These are phyloP conservation scores for Geopemphigus sp. DNA, from an alignment of 1,140 invertebrate species.

Conservation along the genomic window DNA sequence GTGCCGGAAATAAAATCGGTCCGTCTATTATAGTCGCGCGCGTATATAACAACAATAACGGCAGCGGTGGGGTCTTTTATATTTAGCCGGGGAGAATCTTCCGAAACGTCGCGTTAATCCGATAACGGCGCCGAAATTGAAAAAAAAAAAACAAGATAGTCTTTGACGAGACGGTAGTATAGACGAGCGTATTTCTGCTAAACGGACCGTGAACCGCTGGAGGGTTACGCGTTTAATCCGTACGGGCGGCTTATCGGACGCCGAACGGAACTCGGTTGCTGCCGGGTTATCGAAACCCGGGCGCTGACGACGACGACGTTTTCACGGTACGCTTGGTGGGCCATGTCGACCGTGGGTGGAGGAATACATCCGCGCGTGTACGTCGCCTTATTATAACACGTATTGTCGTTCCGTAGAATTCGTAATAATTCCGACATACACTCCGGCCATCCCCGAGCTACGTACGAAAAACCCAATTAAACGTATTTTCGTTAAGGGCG, in stretches of 20 bases:
- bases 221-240: slow-evolving; percentile 35
- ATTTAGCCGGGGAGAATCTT: not conserved
- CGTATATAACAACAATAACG: not conserved
- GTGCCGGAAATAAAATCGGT: slow-evolving; percentile 24
- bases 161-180: slow-evolving; percentile 22
- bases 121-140: slow-evolving; percentile 22
- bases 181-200: slow-evolving; percentile 32
- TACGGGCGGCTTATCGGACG: not conserved
- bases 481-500: too few species aligned
- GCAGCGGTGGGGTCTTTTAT: not conserved
- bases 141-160: too few species aligned
- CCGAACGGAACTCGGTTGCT: not conserved
- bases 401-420: too few species aligned
- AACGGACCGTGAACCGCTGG: slow-evolving; percentile 37
- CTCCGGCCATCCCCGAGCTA: too few species aligned
- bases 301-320: not conserved
- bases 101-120: slow-evolving; percentile 22
- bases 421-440: too few species aligned
- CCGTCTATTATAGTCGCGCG: not conserved
- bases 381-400: not conserved
- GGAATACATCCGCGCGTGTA: not conserved
- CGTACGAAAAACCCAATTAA: too few species aligned
- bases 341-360: not conserved
- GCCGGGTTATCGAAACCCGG: not conserved
- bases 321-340: not conserved